Evolutionary conservation across 1,140 invertebrate genomes (phyloP).

Genomic region (Monochamus saltuarius): DNA sequence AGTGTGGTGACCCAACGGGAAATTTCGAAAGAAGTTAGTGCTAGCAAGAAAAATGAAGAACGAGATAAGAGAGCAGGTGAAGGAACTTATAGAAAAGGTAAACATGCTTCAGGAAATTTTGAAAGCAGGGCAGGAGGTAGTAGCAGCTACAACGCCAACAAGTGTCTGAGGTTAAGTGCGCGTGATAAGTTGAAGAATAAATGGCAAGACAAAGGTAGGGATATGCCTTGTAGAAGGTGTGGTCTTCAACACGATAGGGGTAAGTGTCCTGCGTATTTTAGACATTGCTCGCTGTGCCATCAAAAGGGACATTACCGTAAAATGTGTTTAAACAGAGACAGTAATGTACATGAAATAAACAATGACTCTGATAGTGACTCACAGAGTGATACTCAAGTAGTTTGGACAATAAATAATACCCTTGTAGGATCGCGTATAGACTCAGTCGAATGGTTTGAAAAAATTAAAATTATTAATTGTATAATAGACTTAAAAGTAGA

Average conservation of each 20-base stretch:
- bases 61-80: not conserved
- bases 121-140: not conserved
- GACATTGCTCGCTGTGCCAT: not conserved
- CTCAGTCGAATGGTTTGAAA: slow-evolving; percentile 4
- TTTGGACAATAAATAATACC: not conserved
- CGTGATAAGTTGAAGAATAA: not conserved
- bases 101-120: not conserved
- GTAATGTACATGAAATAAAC: not conserved
- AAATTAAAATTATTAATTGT: not conserved
- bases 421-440: not conserved
- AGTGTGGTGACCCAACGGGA: slow-evolving; percentile 1
- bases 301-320: slow-evolving; percentile 3
- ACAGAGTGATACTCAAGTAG: not conserved
- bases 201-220: not conserved
- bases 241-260: not conserved
- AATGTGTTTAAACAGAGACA: not conserved
- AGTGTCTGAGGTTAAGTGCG: no score
- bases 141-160: not conserved
- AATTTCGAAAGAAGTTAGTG: slow-evolving; percentile 9
- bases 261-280: slow-evolving; percentile 13
- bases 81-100: not conserved
- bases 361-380: not conserved
- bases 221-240: not conserved
- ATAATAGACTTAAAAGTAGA: not conserved
- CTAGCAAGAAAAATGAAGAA: not conserved